Base-by-base conservation (phyloP, 2,888 invertebrate species). In the Chrysolina haemoptera region DNA sequence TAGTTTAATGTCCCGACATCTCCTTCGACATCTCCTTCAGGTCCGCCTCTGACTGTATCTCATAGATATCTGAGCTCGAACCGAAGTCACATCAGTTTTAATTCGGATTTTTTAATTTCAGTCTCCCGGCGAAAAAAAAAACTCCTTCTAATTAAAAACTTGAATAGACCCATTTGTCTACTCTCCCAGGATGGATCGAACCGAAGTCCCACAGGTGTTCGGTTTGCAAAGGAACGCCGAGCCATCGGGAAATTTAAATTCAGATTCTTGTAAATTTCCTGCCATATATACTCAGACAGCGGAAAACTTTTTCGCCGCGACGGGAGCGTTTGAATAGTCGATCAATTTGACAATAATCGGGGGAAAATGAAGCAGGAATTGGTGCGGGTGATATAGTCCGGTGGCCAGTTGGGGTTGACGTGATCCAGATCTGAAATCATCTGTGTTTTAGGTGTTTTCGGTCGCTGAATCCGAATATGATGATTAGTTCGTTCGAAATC, bases 191-290 rank as follows among this genome's bases (percentile, higher is more conserved):
- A 59, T 27, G n/a, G 27, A 68, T 72, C 63, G 63, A 68, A 72
- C 43, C 63, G 68, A 63, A 55, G 68, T 72, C 68, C 68, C 72
- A 72, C 72, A 72, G 72, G 72, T 72, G 72, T 72, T 72, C 68
- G 63, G 68, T 72, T 59, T 53, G 55, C 46, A 68, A 68, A 68
- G 68, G 68, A 72, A 63, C 68, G 72, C 62, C 64, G 43, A 55
- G 63, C 48, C 63, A 63, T 41, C 27, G 41, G 72, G 63, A 35
- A 72, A 63, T 72, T 68, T 63, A 64, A 72, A 68, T 72, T 72
- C 68, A 72, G 68, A 68, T 72, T 68, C 71, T 68, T 68, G 72
- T 68, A 20, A 72, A 67, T 72, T 72, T 72, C 68, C 62, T 63
- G 55, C 55, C 68, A 68, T 72, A 68, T 64, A 68, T 72, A 72